Base-by-base conservation (phyloP, 1,140 invertebrate species). In the Ridgeia piscesae region DNA sequence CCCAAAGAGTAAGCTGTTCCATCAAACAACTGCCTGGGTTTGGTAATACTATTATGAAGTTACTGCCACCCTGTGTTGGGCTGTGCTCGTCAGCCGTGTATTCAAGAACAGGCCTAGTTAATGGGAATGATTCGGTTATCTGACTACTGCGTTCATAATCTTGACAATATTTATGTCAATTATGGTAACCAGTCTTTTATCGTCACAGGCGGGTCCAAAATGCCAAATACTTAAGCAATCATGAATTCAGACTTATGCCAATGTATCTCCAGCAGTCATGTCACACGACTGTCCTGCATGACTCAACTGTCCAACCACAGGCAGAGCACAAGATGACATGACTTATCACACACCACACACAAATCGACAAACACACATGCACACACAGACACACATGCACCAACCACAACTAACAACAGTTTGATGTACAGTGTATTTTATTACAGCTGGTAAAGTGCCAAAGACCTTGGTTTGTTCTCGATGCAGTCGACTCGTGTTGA, bases 351-450 rank as follows among this genome's bases (percentile, higher is more conserved):
- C 11, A 42, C 11, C 42, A 42, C 4, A 42, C 11, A 42, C 42
- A 42, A 4, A 42, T 42, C 4, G 4, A 42, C 4, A 42, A 4
- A 42, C 42, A 42, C 42, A 42, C 42, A 42, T 42, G 42, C 42
- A 42, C 42, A 42, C 42, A 4, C 42, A 42, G 4, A 42, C 42
- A 42, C 42, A 6, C 42, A 42, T 11, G 4, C 6, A 77, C 14
- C 11, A 77, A 77, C 58, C 27, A 77, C 58, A 77, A 77, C 58
- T 77, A 77, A 21, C 58, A 77, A 77, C 58, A 77, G 17, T 77
- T 77, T 77, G 58, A 77, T 77, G 58, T 77, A 77, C 58, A 77
- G 58, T 77, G 58, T 77, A 77, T 77, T 77, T 77, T 77, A 77
- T 77, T 77, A 77, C 58, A 77, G 58, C 58, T 31, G 58, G 27